These are phyloP conservation scores for Cotesia glomerata DNA, from an alignment of 1,140 invertebrate genomes.

Conservation along the genomic window DNA sequence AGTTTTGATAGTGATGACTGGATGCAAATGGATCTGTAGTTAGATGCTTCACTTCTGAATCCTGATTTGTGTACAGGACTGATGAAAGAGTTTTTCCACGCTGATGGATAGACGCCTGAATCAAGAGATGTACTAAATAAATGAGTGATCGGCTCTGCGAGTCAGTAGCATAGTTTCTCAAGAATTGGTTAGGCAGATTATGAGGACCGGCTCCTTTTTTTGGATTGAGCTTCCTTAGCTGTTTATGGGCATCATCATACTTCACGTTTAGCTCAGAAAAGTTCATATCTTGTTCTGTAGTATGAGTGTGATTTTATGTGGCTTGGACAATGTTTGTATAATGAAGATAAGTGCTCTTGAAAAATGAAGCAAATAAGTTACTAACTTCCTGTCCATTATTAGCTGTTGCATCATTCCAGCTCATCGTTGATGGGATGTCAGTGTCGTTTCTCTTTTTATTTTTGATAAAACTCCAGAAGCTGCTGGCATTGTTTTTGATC, in stretches of 20 bases:
- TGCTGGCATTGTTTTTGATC: background rate
- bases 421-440: background rate
- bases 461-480: background rate
- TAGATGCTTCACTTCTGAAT: background rate
- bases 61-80: background rate
- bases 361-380: background rate
- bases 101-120: background rate
- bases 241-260: background rate
- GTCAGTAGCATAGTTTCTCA: background rate
- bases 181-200: background rate
- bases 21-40: background rate
- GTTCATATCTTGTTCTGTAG: background rate
- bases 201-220: background rate
- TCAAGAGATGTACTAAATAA: background rate
- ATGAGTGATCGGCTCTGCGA: background rate
- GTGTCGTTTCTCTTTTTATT: background rate
- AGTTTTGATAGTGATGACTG: background rate
- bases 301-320: background rate
- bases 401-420: background rate
- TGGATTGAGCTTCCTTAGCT: background rate
- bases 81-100: slow-evolving; percentile 2
- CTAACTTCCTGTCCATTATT: background rate
- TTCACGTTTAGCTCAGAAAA: background rate
- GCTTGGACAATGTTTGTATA: background rate
- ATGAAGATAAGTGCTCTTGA: background rate